phyloP scores from a whole-genome alignment of 2,888 invertebrate genomes.

The Drosophila peninsularis region DNA sequence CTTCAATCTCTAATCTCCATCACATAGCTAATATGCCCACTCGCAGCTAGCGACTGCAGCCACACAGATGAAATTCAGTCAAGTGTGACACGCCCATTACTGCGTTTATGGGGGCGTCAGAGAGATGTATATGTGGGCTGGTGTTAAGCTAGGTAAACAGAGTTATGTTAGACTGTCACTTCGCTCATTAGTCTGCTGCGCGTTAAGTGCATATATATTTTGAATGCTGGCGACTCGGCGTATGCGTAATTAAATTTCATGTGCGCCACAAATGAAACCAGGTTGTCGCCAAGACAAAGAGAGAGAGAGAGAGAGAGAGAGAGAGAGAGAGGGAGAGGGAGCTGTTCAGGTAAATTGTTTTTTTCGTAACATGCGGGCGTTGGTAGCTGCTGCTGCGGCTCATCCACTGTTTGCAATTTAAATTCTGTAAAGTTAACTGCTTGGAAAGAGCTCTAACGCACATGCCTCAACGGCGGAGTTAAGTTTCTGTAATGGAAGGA shows the following conservation, averaged over 20 bases:
- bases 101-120: slow-evolving; percentile 35
- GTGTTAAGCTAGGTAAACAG: slow-evolving; percentile 15
- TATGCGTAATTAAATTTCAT: slow-evolving; percentile 77
- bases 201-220: slow-evolving; percentile 35
- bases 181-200: slow-evolving; percentile 69
- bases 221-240: slow-evolving; percentile 43
- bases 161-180: slow-evolving; percentile 30
- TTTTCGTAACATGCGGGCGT: slow-evolving; percentile 16
- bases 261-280: slow-evolving; percentile 55
- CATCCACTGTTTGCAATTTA: slow-evolving; percentile 29
- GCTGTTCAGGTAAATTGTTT: slow-evolving; percentile 18
- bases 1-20: not conserved
- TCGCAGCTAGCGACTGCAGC: too few relatives aligned
- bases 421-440: slow-evolving; percentile 60
- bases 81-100: slow-evolving; percentile 41
- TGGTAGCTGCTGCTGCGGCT: not conserved
- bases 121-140: slow-evolving; percentile 1
- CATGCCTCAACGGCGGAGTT: not conserved
- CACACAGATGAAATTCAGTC: slow-evolving; percentile 27
- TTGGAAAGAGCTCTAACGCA: slow-evolving; percentile 41
- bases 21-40: slow-evolving; percentile 22
- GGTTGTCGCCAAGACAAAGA: slow-evolving; percentile 40
- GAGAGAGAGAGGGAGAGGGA: too few relatives aligned
- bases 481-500: not conserved
- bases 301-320: not conserved